Conservation (phyloP, 2,113 vertebrate genomes). For the Aramus guarauna region DNA sequence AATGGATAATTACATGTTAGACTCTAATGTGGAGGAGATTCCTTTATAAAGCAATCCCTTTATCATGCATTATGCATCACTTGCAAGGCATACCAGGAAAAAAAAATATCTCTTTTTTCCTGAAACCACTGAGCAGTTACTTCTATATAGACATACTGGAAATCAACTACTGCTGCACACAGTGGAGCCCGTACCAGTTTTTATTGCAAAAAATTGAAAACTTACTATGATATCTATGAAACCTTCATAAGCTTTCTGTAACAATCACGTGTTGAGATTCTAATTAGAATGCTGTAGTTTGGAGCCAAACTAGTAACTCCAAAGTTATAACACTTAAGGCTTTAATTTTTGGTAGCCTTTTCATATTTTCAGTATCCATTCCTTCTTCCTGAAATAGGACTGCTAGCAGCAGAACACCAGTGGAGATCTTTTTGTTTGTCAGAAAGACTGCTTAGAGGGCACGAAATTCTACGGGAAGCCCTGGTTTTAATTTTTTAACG, state of each 20-base stretch:
- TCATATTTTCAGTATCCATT: not conserved
- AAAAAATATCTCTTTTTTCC: not conserved
- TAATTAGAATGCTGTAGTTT: not conserved
- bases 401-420: not conserved
- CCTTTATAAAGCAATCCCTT: not conserved
- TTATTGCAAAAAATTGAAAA: not conserved
- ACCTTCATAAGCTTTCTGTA: not conserved
- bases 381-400: not conserved
- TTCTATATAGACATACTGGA: not conserved
- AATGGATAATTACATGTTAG: constrained; percentile 13
- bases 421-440: not conserved
- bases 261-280: not conserved
- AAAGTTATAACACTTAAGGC: too few relatives aligned
- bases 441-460: not conserved
- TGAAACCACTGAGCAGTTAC: not conserved
- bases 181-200: not conserved
- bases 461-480: not conserved
- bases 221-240: not conserved
- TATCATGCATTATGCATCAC: not conserved
- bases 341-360: not conserved
- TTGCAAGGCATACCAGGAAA: not conserved
- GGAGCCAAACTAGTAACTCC: not conserved
- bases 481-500: not conserved
- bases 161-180: not conserved
- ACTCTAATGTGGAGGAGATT: not conserved